Evolutionary conservation across 2,797 vertebrate species (phyloP), one percentile per base, ranked within the genome.

Genomic region (Bufotes viridis): DNA sequence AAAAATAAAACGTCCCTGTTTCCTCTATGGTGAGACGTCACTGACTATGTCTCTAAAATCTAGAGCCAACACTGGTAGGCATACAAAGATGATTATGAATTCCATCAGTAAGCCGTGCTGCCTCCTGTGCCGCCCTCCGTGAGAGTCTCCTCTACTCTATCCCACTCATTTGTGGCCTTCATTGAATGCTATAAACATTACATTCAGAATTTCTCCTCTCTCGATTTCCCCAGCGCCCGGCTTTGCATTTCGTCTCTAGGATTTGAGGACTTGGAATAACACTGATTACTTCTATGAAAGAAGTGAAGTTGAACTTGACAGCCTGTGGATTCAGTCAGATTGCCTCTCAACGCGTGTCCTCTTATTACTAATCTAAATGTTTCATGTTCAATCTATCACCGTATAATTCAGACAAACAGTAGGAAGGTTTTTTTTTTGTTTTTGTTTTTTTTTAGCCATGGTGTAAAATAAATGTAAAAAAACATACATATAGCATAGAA

Each of bases 231-330:
- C 84, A 78, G 15, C 0, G 69, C 69, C 58, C 79, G 15, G 2
- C 49, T 83, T 81, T 86, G 3, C 20, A 67, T 85, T 78, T 18
- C 85, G 81, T 81, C 79, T 86, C 76, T 55, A 51, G 82, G 7
- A 8, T 88, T 88, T 89, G 6, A n/a, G 12, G 83, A 42, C 42
- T 1, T 55, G 60, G 72, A 89, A 78, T 26, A 79, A 67, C 90
- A 88, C 90, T 85, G 90, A 87, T 75, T 90, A 17, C 85, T 87
- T 88, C 2, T 51, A 86, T 57, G 82, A 90, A 34, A 91, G 85
- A 90, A 84, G 78, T 76, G n/a, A 72, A 78, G 89, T 85, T 72
- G 91, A 83, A 91, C 60, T 74, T 55, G 86, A 84, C 29, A 89
- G 80, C 29, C 90, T 79, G 69, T 82, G 61, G 63, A 90, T 88